Percentiles rank a stretch among this genome's conserved stretches.
These are phyloP conservation scores for Acutogordius australiensis DNA, from an alignment of 2,888 invertebrate genomes.

Conservation along the genomic window DNA sequence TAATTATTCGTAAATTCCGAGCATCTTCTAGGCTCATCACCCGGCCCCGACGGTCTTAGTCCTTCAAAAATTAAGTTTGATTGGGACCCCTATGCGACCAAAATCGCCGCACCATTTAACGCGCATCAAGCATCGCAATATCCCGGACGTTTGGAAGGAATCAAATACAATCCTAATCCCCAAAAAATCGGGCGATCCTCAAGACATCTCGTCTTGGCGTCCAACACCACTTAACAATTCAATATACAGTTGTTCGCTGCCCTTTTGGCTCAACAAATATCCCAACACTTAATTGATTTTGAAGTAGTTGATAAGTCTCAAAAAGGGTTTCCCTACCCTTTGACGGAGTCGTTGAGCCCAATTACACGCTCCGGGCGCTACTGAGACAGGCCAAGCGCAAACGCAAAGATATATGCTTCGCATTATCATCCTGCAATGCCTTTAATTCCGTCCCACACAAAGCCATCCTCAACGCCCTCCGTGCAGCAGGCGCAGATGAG, in stretches of 20 bases:
- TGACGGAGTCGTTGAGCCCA: constrained; percentile 16
- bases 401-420: constrained; percentile 16
- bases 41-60: too few species aligned
- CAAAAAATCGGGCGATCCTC: constrained; percentile 17
- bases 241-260: constrained; percentile 15
- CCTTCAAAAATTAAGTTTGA: too few species aligned
- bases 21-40: too few species aligned
- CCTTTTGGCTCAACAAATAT: constrained; percentile 16
- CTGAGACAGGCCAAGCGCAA: constrained; percentile 13
- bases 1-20: too few species aligned
- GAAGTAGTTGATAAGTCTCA: constrained; percentile 17
- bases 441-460: constrained; percentile 22
- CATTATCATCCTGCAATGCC: constrained; percentile 23
- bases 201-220: constrained; percentile 18
- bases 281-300: constrained; percentile 15
- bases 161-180: constrained; percentile 16
- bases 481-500: not conserved
- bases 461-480: constrained; percentile 11
- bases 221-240: constrained; percentile 16
- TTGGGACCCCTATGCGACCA: too few species aligned
- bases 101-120: too few species aligned
- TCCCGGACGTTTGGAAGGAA: too few species aligned
- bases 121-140: too few species aligned
- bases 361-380: constrained; percentile 13
- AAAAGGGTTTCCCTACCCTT: constrained; percentile 22